Base-by-base conservation (phyloP, 2,797 vertebrate genomes). In the Rhabdophis nuchalis region DNA sequence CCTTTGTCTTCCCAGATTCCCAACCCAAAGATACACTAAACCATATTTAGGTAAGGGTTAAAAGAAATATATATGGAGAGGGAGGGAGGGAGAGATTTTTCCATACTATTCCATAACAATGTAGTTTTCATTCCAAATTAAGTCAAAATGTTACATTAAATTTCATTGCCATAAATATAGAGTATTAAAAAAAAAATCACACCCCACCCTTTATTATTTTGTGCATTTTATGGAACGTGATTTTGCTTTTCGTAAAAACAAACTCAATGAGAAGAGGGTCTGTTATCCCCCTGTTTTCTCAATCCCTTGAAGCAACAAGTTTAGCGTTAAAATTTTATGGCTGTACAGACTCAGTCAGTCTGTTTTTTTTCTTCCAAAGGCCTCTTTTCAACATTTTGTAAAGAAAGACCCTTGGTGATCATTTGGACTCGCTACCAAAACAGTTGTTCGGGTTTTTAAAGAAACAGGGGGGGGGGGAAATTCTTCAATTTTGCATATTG, bases 221-320 rank as follows among this genome's bases (percentile, higher is more conserved):
- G 53, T 77, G 23, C 50, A 41, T 25, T n/a, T 32, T 57, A 82
- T 27, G 64, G 85, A 0, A 13, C 57, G 53, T 92, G 92, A 53
- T 53, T 2, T 89, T 58, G 23, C 56, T 77, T 89, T 87, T 89
- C 57, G 87, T 41, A n/a, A 27, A 82, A 10, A 72, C 12, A 56
- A 58, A 53, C 25, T 50, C 68, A 85, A n/a, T 50, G 27, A 46
- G 41, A 82, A 82, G 72, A 25, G 36, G 11, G 16, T n/a, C 18
- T 89, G 89, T 60, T 91, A 94, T 46, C 8, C 27, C 56, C 60
- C 18, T 36, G 72, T 12, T 4, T 94, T 93, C 46, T n/a, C 86
- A 77, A 5, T 5, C 87, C 72, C 0, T 1, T 36, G n/a, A 58
- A 52, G 23, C 87, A 12, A 54, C 36, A 54, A 1, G 86, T 11